Evolutionary conservation across 2,797 vertebrate species (phyloP).

Genomic region (Hephaestus fuliginosus): DNA sequence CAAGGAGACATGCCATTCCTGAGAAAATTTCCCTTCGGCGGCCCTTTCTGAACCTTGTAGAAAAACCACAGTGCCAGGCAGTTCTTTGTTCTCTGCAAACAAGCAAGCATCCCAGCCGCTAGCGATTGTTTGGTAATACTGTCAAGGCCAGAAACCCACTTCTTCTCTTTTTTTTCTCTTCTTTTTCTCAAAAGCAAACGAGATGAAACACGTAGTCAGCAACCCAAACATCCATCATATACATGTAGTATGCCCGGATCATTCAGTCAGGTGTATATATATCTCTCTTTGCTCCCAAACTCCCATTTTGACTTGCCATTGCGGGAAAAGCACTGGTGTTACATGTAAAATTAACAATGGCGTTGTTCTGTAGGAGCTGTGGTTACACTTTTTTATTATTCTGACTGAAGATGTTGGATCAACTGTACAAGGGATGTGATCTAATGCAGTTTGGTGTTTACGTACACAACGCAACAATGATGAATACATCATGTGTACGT

Average conservation of each 20-base stretch:
- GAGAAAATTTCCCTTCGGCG: conserved; percentile 65
- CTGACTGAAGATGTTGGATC: too few species aligned
- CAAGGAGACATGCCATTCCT: conserved; percentile 78
- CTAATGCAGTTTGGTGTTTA: too few species aligned
- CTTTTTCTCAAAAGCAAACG: neutral
- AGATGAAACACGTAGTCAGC: neutral
- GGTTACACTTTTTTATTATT: too few species aligned
- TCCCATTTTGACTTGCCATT: neutral
- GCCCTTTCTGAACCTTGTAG: conserved; percentile 50
- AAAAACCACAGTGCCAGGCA: conserved; percentile 33
- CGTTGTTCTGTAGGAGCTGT: neutral
- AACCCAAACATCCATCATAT: neutral
- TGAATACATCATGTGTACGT: too few species aligned
- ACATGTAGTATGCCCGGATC: neutral
- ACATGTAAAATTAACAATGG: neutral
- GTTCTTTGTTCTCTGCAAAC: conserved; percentile 37
- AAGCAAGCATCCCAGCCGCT: neutral
- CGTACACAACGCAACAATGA: too few species aligned
- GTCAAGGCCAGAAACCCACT: conserved; percentile 7
- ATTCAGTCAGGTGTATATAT: neutral
- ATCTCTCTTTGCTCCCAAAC: neutral
- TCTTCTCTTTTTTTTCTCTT: neutral
- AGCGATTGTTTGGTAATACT: neutral
- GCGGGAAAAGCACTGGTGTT: neutral
- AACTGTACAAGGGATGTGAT: too few species aligned